A percentile compares a stretch with the other conserved stretches of the same genome.
phyloP scores from a whole-genome alignment of 2,113 vertebrate genomes.

The Ammodytes marinus region DNA sequence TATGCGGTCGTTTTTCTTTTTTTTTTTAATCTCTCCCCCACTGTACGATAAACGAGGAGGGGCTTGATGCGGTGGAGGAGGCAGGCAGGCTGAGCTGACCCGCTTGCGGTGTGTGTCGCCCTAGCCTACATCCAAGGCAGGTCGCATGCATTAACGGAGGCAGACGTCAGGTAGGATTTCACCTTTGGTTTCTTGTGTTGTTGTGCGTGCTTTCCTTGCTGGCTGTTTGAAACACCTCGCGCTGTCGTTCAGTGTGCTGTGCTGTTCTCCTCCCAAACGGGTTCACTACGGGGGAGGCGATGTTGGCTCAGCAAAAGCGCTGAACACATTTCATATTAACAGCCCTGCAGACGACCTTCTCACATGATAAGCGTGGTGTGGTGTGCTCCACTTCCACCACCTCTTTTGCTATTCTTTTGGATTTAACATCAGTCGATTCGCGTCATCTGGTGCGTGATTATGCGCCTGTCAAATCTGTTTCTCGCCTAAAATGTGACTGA shows the following conservation, averaged over 20 bases:
- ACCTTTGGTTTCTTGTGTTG: neutral
- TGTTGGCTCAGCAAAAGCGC: constrained; percentile 68
- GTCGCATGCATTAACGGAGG: constrained; percentile 77
- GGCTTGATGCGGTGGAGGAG: constrained; percentile 80
- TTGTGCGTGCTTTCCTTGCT: neutral
- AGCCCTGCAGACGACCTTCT: constrained; percentile 55
- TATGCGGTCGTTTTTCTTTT: constrained; percentile 45
- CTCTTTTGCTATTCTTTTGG: constrained; percentile 17
- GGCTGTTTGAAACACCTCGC: constrained; percentile 12
- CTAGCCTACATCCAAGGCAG: constrained; percentile 75
- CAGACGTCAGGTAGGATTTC: constrained; percentile 82
- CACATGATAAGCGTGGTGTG: constrained; percentile 16
- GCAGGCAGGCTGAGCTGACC: constrained; percentile 67
- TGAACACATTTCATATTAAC: constrained; percentile 58
- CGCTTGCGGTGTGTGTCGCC: constrained; percentile 68
- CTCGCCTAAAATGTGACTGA: constrained; percentile 42
- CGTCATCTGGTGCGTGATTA: constrained; percentile 27
- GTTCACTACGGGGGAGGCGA: constrained; percentile 48
- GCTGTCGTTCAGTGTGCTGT: constrained; percentile 46
- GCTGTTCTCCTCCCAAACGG: constrained; percentile 35
- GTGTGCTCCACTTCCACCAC: constrained; percentile 18
- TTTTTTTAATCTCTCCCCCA: constrained; percentile 50
- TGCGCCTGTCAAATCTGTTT: constrained; percentile 30
- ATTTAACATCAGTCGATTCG: constrained; percentile 28
- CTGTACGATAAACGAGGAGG: constrained; percentile 83